phyloP scores from a whole-genome alignment of 2,113 vertebrate genomes.

The Phalacrocorax pelagicus region DNA sequence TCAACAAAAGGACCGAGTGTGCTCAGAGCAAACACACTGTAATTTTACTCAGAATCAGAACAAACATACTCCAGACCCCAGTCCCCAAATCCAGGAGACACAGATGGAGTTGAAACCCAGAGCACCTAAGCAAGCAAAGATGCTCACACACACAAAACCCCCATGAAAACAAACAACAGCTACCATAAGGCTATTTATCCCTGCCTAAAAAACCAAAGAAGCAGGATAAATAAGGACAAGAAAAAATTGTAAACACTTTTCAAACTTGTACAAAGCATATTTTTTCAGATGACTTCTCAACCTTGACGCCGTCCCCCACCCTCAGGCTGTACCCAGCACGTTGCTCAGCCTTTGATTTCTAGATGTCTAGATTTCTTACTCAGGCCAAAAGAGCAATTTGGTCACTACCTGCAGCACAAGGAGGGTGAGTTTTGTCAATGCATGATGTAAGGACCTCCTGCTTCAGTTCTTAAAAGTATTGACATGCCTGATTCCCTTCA shows the following conservation, averaged over 20 bases:
- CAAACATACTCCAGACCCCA: background rate
- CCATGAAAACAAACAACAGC: background rate
- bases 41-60: constrained; percentile 14
- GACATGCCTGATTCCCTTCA: background rate
- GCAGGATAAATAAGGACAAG: background rate
- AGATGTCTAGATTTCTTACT: background rate
- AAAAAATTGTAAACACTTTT: background rate
- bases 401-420: background rate
- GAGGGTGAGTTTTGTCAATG: background rate
- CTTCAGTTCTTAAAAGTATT: background rate
- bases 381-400: background rate
- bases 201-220: background rate
- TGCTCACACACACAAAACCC: background rate
- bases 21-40: background rate
- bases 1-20: background rate
- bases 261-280: background rate
- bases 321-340: background rate
- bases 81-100: background rate
- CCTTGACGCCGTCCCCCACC: background rate
- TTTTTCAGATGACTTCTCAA: background rate
- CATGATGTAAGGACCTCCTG: background rate
- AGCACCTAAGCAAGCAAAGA: background rate
- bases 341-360: background rate
- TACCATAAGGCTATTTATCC: background rate
- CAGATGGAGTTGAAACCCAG: background rate